Conservation (phyloP, 2,888 invertebrate species). For the Drosophila heteroneura region DNA sequence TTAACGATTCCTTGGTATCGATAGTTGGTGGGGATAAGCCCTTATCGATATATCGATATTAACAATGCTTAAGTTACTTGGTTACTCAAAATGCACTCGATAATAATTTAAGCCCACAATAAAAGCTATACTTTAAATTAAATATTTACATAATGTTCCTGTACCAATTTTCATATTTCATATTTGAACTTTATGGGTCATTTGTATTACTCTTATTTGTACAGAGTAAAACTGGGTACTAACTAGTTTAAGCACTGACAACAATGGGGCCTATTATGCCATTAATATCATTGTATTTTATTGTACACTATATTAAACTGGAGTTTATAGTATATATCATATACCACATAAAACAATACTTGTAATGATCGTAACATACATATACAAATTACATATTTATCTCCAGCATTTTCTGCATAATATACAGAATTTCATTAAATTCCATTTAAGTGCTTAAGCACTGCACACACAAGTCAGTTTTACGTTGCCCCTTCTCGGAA, state of each 20-base stretch:
- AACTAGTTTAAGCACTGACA: not conserved
- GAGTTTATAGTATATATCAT: no score
- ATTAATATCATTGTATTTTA: no score
- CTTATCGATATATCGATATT: not conserved
- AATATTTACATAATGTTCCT: no score
- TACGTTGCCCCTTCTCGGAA: slow-evolving; percentile 35
- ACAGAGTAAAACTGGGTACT: not conserved
- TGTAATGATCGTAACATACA: not conserved
- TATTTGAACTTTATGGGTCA: not conserved
- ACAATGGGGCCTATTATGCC: no score
- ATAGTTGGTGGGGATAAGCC: not conserved
- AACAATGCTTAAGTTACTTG: not conserved
- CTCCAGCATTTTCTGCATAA: not conserved
- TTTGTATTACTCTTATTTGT: not conserved
- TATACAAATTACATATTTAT: not conserved
- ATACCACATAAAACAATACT: not conserved
- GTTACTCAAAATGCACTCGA: not conserved
- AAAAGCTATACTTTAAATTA: not conserved
- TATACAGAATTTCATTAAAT: not conserved
- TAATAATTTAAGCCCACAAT: not conserved
- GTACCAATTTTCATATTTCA: no score
- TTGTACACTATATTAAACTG: no score
- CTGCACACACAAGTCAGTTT: not conserved
- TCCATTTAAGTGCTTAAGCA: not conserved
- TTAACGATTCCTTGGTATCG: not conserved